phyloP scores from a whole-genome alignment of 2,888 invertebrate genomes.

The Zelleria hepariella region DNA sequence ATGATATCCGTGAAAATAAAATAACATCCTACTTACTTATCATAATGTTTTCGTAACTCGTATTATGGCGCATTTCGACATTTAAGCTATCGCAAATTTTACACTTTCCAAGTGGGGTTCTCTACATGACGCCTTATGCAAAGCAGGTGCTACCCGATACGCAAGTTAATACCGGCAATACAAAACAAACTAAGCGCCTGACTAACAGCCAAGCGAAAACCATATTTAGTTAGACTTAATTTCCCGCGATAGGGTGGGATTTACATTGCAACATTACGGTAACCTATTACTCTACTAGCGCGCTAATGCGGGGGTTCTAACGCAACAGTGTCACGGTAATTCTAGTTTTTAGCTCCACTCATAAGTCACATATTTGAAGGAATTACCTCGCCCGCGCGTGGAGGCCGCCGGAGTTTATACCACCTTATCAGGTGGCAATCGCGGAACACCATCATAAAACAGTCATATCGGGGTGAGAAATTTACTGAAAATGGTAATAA shows the following conservation, averaged over 20 bases:
- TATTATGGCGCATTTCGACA: conserved; percentile 58
- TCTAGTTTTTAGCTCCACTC: conserved; percentile 24
- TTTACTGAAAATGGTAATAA: conserved; percentile 37
- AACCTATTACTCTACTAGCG: not conserved
- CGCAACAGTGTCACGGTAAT: conserved; percentile 27
- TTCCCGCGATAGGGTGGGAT: not conserved
- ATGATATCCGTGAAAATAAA: not conserved
- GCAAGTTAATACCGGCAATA: conserved; percentile 29
- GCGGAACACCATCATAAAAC: conserved; percentile 55
- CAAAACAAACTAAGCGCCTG: conserved; percentile 33
- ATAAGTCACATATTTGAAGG: conserved; percentile 37
- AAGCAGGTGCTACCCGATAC: conserved; percentile 71
- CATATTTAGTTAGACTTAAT: not conserved
- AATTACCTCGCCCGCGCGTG: conserved; percentile 15
- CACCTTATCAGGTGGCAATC: conserved; percentile 48
- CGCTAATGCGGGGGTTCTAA: conserved; percentile 22
- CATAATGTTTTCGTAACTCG: conserved; percentile 39
- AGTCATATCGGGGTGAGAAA: conserved; percentile 48
- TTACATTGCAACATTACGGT: not conserved
- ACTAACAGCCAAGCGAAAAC: conserved; percentile 20
- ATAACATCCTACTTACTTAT: conserved; percentile 28
- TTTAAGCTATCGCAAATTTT: conserved; percentile 60
- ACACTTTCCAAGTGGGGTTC: conserved; percentile 60
- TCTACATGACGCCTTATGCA: conserved; percentile 68
- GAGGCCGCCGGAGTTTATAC: conserved; percentile 20